phyloP scores from a whole-genome alignment of 2,113 vertebrate species.

The Oreochromis tanganicae region DNA sequence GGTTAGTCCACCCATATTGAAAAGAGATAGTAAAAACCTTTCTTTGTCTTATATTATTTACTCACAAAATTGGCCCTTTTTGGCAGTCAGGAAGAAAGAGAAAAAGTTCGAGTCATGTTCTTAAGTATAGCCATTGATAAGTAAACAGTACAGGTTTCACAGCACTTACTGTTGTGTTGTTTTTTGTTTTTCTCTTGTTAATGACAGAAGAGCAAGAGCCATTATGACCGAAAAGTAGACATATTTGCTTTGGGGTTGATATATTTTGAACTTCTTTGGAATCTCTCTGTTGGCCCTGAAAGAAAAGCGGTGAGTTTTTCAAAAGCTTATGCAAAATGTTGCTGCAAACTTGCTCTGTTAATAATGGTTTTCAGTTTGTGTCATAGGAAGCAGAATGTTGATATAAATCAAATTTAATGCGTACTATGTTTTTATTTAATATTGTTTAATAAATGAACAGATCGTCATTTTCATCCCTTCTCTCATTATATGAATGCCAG shows the following conservation, averaged over 20 bases:
- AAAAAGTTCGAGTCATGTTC: neutral
- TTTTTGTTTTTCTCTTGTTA: neutral
- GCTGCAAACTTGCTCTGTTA: neutral
- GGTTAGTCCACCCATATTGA: neutral
- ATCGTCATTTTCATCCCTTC: neutral
- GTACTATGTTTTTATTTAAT: neutral
- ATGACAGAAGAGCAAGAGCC: neutral
- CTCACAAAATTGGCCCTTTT: neutral
- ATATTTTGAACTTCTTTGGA: slow-evolving; percentile 79
- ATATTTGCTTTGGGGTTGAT: slow-evolving; percentile 85
- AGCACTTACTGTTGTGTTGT: neutral
- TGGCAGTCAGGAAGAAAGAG: neutral
- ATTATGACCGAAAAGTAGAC: slow-evolving; percentile 82
- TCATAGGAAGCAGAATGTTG: neutral
- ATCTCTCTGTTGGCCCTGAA: slow-evolving; percentile 9
- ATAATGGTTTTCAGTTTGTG: neutral
- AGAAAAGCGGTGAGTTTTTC: slow-evolving; percentile 40
- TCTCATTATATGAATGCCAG: neutral
- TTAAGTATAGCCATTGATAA: neutral
- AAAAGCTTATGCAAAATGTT: neutral
- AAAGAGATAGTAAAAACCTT: neutral
- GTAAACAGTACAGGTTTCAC: neutral
- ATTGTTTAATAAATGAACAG: neutral
- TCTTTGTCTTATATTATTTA: neutral
- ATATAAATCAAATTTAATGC: neutral